Base-by-base conservation (phyloP, 2,113 vertebrate species). In the Chloropsis hardwickii region DNA sequence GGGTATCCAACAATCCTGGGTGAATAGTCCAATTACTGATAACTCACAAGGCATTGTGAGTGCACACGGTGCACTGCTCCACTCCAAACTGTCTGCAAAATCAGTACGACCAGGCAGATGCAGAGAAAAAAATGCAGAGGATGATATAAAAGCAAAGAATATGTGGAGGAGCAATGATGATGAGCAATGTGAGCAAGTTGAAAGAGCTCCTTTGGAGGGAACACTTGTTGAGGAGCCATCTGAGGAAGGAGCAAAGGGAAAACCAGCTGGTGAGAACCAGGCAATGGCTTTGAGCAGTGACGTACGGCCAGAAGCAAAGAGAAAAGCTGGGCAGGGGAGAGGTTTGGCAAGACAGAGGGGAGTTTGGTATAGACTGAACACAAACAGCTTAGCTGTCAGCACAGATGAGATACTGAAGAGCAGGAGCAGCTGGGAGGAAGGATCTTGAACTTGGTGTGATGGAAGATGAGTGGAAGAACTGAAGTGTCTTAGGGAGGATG, bases 61-160 rank as follows among this genome's bases (percentile, higher is more conserved):
- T n/a, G n/a, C 14, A 48, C 39, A 70, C 0, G 0, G 29, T 29
- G 39, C 5, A 6, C 51, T 64, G 54, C 27, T 58, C 40, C 71
- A 33, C 15, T 81, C 47, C 60, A 84, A 88, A 61, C 8, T 4
- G 0, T 87, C 78, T 88, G 28, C 28, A 71, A 60, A 62, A 67
- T 74, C 61, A 64, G 48, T 56, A 31, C 19, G 70, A 64, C 39
- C 60, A 91, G 72, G 65, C 33, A 84, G 18, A 74, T 27, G 24
- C 10, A 80, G 73, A 23, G 50, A 44, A 66, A 86, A 85, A 72
- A 58, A 33, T 6, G 44, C 42, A 61, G 61, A 66, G 33, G 24
- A 33, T 18, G 10, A 56, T 28, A 2, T 2, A 17, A 31, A 7
- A 60, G n/a, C 21, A 64, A 82, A 81, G 22, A 50, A 12, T 9